Conservation (phyloP, 2,797 vertebrate genomes). For the Cyclura pinguis region DNA sequence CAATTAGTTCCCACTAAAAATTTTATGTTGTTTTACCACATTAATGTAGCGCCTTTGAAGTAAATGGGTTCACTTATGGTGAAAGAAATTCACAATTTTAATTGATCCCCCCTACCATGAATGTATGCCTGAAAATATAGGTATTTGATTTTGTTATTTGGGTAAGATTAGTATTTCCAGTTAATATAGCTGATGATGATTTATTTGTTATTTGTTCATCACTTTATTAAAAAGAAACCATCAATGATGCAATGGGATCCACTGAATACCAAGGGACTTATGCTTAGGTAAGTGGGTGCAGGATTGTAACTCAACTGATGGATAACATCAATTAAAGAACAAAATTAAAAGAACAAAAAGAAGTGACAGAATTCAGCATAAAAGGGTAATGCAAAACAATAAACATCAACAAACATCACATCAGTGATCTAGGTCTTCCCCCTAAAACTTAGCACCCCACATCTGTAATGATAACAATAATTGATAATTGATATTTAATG, state of each 20-base stretch:
- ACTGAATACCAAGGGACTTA: neutral
- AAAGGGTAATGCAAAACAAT: neutral
- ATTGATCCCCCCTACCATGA: conserved; percentile 3
- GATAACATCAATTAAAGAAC: neutral
- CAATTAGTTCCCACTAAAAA: conserved; percentile 74
- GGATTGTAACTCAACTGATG: neutral
- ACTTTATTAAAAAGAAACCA: neutral
- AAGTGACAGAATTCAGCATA: neutral
- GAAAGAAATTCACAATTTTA: conserved; percentile 60
- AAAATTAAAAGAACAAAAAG: neutral
- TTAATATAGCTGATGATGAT: neutral
- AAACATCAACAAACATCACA: neutral
- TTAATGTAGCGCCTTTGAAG: conserved; percentile 62
- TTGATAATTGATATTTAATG: too few species aligned
- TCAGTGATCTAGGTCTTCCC: neutral
- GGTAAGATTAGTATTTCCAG: neutral
- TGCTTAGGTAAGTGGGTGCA: neutral
- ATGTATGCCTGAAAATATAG: neutral
- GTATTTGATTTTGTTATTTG: conserved; percentile 42
- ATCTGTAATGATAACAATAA: neutral
- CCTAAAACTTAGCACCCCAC: too few species aligned
- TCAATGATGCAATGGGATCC: neutral
- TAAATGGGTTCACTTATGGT: conserved; percentile 57
- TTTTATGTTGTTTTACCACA: conserved; percentile 47
- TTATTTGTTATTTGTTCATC: neutral